phyloP scores from a whole-genome alignment of 2,888 invertebrate species.

The Drosophila leonis region DNA sequence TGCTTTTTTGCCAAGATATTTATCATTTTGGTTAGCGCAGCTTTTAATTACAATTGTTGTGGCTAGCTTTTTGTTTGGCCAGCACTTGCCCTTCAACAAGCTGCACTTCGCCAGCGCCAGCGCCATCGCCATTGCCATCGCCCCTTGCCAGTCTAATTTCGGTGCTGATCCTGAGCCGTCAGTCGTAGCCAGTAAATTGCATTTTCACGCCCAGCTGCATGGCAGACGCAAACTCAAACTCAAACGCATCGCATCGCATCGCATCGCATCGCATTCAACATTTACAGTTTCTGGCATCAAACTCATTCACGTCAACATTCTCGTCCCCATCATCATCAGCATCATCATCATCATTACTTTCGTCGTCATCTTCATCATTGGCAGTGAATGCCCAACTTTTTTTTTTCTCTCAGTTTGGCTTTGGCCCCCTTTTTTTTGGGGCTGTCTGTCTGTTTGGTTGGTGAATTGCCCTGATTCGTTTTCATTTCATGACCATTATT shows the following conservation, averaged over 20 bases:
- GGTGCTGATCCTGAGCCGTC: slow-evolving; percentile 28
- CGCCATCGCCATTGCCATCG: no score
- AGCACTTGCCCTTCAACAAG: slow-evolving; percentile 32
- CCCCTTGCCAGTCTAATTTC: not conserved
- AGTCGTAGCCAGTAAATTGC: slow-evolving; percentile 67
- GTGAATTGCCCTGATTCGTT: slow-evolving; percentile 69
- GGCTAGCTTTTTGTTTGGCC: slow-evolving; percentile 48
- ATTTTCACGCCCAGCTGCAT: slow-evolving; percentile 75
- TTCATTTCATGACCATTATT: slow-evolving; percentile 70
- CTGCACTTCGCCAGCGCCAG: not conserved
- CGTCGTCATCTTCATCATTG: slow-evolving; percentile 38
- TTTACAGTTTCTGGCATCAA: slow-evolving; percentile 48
- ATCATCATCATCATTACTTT: slow-evolving; percentile 18
- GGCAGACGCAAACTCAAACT: slow-evolving; percentile 45
- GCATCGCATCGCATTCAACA: slow-evolving; percentile 55
- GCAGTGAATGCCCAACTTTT: slow-evolving; percentile 37
- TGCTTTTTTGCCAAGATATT: slow-evolving; percentile 54
- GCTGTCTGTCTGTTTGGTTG: slow-evolving; percentile 14
- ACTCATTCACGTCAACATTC: slow-evolving; percentile 25
- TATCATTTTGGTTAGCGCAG: slow-evolving; percentile 64
- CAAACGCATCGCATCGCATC: slow-evolving; percentile 44
- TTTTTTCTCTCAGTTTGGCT: slow-evolving; percentile 9
- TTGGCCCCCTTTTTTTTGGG: not conserved
- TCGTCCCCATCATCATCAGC: slow-evolving; percentile 20
- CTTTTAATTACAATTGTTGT: slow-evolving; percentile 79